These are phyloP conservation scores for Andrena bicolor DNA, from an alignment of 2,888 invertebrate genomes.

Conservation along the genomic window DNA sequence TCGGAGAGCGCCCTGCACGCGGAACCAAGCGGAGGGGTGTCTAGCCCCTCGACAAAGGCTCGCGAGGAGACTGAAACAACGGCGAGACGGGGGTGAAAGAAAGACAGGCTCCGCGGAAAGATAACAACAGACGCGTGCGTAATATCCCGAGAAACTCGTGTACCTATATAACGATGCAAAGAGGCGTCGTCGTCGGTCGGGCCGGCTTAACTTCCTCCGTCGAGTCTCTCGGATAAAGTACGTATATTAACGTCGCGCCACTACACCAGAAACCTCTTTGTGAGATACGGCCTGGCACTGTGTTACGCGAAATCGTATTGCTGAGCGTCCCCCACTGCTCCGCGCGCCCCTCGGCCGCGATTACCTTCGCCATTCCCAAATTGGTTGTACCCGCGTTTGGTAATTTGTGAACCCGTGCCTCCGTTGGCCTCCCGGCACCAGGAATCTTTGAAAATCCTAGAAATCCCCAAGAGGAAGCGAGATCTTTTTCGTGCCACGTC, in stretches of 20 bases:
- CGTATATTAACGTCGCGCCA: conserved; percentile 59
- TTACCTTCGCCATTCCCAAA: conserved; percentile 14
- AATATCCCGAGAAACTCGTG: conserved; percentile 53
- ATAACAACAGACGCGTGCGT: conserved; percentile 48
- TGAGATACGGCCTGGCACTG: conserved; percentile 44
- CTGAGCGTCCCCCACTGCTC: not conserved
- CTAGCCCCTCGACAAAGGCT: not conserved
- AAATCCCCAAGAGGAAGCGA: not conserved
- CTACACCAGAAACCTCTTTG: conserved; percentile 59
- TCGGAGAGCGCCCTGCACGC: not conserved
- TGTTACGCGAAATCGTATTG: conserved; percentile 41
- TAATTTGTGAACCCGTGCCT: not conserved
- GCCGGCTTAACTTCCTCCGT: conserved; percentile 46
- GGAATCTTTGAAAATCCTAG: not conserved
- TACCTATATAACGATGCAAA: conserved; percentile 43
- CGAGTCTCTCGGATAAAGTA: conserved; percentile 56
- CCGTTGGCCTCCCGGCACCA: not conserved
- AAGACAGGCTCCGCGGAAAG: conserved; percentile 9
- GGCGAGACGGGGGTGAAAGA: not conserved
- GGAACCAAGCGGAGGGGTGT: not conserved
- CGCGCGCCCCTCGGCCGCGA: not conserved
- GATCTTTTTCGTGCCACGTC: not conserved
- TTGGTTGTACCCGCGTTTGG: not conserved
- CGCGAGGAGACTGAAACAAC: conserved; percentile 2
- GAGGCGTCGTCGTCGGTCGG: conserved; percentile 34